Evolutionary conservation across 2,113 vertebrate genomes (phyloP), one percentile per base, ranked within the genome.

Genomic region (Scartelaos histophorus): DNA sequence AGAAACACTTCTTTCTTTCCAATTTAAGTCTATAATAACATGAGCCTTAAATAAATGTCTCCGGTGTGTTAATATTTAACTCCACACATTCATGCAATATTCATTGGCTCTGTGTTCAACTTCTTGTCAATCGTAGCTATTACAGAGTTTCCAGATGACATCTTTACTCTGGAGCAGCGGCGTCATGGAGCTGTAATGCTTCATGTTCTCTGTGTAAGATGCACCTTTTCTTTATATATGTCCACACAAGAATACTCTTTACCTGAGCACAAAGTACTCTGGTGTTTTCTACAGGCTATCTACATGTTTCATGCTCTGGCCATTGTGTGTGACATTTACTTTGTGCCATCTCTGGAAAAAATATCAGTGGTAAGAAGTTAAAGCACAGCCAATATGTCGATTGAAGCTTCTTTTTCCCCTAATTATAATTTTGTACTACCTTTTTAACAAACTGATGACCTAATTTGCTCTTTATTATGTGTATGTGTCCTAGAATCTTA

Each of bases 271-370:
- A 54, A 7, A 22, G 5, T 66, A 13, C 10, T 78, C 49, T 76
- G 17, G n/a, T 88, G 17, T 71, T 5, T 84, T 81, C 73, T 58
- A 25, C 76, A 94, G 93, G 93, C 93, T 12, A 83, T 94, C 78
- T 95, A 95, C 86, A 94, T 93, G 91, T 95, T 95, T 87, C 88
- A 92, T 13, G 93, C 93, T 0, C 90, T 95, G 69, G 94, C 94
- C 38, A 91, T 94, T 10, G 92, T 94, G 73, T 95, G 94, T 67
- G 93, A 95, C 38, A 89, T 92, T 71, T 94, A 93, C 71, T 95
- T 95, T 86, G 94, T 95, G 47, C 93, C 94, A 43, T 94, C 93
- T 25, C 85, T 95, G 90, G 93, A 94, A 72, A 95, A 93, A 87
- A 85, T 95, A 29, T 93, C 92, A 61, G 90, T 93, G 93, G 94